phyloP scores from a whole-genome alignment of 2,888 invertebrate species.

The Orthosia gothica region DNA sequence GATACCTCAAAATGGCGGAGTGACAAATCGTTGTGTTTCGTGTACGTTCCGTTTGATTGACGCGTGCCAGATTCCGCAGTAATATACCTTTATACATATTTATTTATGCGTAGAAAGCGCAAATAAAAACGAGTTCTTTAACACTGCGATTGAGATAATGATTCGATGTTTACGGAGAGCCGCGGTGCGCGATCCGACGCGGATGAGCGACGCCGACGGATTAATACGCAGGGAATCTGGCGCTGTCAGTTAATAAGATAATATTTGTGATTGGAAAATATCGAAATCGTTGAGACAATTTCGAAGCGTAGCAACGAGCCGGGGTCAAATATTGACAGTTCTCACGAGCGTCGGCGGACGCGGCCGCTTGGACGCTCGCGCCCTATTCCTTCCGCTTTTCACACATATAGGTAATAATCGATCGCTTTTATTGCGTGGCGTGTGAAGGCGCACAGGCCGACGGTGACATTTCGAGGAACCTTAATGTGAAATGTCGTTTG shows the following conservation, averaged over 20 bases:
- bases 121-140: constrained; percentile 89
- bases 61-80: constrained; percentile 89
- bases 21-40: constrained; percentile 89
- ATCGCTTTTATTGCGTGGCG: constrained; percentile 89
- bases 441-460: constrained; percentile 82
- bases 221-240: constrained; percentile 65
- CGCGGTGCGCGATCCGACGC: constrained; percentile 74
- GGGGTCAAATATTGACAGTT: constrained; percentile 90
- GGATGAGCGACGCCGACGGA: constrained; percentile 61
- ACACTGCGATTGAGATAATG: constrained; percentile 86
- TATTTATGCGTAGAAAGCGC: constrained; percentile 90
- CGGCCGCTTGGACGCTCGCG: constrained; percentile 81
- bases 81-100: constrained; percentile 89
- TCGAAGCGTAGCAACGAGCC: constrained; percentile 84
- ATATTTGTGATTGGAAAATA: constrained; percentile 89
- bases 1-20: constrained; percentile 88
- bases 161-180: constrained; percentile 82
- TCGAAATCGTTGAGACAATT: constrained; percentile 90
- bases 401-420: constrained; percentile 91
- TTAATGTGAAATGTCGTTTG: constrained; percentile 82
- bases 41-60: constrained; percentile 90
- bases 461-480: constrained; percentile 88
- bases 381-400: constrained; percentile 90
- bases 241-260: constrained; percentile 76
- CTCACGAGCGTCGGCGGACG: constrained; percentile 87